Percentiles rank a stretch among this genome's conserved stretches.
phyloP scores from a whole-genome alignment of 2,797 vertebrate species.

The Sebastes jordani region DNA sequence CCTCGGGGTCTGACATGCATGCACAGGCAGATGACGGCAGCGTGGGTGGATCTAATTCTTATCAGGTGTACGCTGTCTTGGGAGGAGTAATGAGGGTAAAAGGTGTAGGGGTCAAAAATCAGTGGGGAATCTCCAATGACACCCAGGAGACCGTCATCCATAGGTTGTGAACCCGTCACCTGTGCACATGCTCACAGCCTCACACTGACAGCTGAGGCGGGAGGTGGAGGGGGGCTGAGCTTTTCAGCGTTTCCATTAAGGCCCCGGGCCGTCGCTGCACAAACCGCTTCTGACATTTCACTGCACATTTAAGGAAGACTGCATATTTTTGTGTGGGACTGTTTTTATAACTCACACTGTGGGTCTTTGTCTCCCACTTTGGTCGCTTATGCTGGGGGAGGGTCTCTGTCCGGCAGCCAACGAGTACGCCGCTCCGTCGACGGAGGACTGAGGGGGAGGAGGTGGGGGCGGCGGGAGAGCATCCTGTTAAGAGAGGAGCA shows the following conservation, averaged over 20 bases:
- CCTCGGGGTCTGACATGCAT: constrained; percentile 40
- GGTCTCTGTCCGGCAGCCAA: constrained; percentile 86
- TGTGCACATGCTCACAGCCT: constrained; percentile 60
- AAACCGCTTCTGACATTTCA: constrained; percentile 56
- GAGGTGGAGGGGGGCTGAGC: not conserved
- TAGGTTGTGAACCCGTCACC: constrained; percentile 70
- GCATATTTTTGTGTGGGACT: constrained; percentile 55
- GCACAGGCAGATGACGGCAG: constrained; percentile 37
- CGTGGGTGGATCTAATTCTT: constrained; percentile 62
- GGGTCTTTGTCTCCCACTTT: constrained; percentile 90
- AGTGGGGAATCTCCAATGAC: constrained; percentile 60
- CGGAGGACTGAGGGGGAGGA: constrained; percentile 88
- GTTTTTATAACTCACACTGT: constrained; percentile 92
- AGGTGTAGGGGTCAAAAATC: constrained; percentile 63
- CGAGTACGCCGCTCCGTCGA: constrained; percentile 82
- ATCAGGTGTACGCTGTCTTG: constrained; percentile 70
- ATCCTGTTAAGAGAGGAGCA: constrained; percentile 79
- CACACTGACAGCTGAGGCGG: constrained; percentile 42
- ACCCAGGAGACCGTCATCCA: constrained; percentile 61
- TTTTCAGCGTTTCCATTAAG: not conserved
- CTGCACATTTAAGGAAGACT: constrained; percentile 63
- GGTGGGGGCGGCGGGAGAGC: constrained; percentile 94
- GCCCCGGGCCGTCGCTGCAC: constrained; percentile 15
- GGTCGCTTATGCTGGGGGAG: constrained; percentile 84
- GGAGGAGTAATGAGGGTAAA: constrained; percentile 62